A percentile compares a stretch with the other conserved stretches of the same genome.
These are phyloP conservation scores for Hylia prasina DNA, from an alignment of 2,113 vertebrate species.

Conservation along the genomic window DNA sequence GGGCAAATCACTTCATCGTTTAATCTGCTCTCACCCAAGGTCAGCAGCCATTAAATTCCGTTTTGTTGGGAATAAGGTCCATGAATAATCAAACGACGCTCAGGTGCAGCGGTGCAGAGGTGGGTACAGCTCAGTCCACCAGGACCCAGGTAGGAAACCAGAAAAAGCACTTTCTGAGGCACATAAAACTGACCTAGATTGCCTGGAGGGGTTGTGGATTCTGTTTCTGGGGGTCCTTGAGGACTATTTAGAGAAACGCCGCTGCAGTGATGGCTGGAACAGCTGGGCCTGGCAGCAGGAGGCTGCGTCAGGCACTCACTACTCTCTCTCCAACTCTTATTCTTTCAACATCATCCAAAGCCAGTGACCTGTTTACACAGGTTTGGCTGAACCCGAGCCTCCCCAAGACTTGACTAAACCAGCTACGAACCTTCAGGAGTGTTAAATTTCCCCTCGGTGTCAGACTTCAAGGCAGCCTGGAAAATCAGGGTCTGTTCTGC, in stretches of 20 bases:
- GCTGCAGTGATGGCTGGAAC: not conserved
- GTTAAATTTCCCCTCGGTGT: not conserved
- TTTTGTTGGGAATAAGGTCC: not conserved
- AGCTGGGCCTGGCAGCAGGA: not conserved
- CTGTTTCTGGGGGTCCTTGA: not conserved
- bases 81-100: not conserved
- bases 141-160: not conserved
- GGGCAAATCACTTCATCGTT: constrained; percentile 37
- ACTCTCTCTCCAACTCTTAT: not conserved
- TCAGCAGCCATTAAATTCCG: not conserved
- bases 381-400: not conserved
- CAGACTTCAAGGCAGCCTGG: not conserved
- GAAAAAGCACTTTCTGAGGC: not conserved
- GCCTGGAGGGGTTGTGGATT: not conserved
- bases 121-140: not conserved
- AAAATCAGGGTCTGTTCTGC: not conserved
- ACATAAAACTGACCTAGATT: not conserved
- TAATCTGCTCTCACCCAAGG: constrained; percentile 16
- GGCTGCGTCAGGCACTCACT: not conserved
- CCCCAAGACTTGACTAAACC: not conserved
- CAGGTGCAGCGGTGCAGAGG: not conserved
- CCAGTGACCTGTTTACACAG: not conserved
- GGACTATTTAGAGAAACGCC: not conserved
- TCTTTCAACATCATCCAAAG: not conserved
- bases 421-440: not conserved